Evolutionary conservation across 1,140 invertebrate species (phyloP), one percentile per base, ranked within the genome.

Genomic region (Aphelinus atriplicis): DNA sequence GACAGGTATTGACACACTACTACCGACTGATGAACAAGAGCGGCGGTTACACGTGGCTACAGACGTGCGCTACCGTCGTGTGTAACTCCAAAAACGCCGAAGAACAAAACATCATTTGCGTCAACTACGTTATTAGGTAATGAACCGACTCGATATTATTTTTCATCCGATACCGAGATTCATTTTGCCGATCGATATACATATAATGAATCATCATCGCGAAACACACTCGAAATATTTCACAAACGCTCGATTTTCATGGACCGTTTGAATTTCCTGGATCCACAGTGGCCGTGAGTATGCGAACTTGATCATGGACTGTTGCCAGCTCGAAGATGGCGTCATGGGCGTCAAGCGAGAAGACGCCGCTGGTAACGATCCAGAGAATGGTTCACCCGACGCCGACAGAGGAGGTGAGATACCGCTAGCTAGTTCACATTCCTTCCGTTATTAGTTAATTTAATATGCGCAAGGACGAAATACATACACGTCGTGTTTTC

Each of bases 31-130:
- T 98, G 93, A 98, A 98, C 88, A 97, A 97, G 87, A 94, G 92
- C 78, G 97, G 97, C 3, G 97, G 97, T 2, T 98, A 95, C 88
- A 96, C 95, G 48, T 98, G 97, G 97, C 89, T 98, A 66, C 97
- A 98, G 88, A 97, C 95, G 1, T 99, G 97, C 86, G 97, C 96
- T 47, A 98, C 97, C 1, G 95, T 98, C 6, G 96, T 99, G 58
- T 98, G 95, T 87, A 98, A 94, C 84, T 94, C 94, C 6, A 98
- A 98, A 88, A 98, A 97, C 81, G 93, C 95, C 3, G 96, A 99
- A 75, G 96, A 98, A 84, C 96, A 98, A 86, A 97, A 96, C 85
- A 96, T 98, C 76, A 97, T 98, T 76, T 97, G 95, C 83, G 95
- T 98, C 75, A 98, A 97, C 89, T 98, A 98, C 86, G 95, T 98